Conservation (phyloP, 2,888 invertebrate genomes). For the Ochropleura leucogaster region DNA sequence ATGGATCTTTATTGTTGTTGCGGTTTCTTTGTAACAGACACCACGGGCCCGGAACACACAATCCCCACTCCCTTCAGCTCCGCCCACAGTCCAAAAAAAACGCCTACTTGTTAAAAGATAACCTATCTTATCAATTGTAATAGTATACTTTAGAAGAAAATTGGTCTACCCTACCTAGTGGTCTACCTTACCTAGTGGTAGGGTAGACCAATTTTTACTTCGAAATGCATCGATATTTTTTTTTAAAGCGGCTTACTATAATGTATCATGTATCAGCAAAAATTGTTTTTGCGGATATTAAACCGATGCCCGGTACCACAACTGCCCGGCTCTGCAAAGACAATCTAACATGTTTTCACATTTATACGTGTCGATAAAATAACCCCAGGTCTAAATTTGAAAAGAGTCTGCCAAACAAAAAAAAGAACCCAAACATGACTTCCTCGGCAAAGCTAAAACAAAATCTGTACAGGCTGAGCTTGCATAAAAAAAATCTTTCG, state of each 20-base stretch:
- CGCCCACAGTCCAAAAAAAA: too few relatives aligned
- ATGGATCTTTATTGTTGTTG: background rate
- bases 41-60: too few relatives aligned
- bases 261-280: too few relatives aligned
- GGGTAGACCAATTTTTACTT: too few relatives aligned
- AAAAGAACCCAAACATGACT: constrained; percentile 1
- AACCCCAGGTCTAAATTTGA: background rate
- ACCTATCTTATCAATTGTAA: background rate
- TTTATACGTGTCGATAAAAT: background rate
- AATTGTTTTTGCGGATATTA: background rate
- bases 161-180: too few relatives aligned
- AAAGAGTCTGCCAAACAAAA: background rate
- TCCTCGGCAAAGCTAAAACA: background rate
- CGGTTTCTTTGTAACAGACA: too few relatives aligned
- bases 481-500: constrained; percentile 47
- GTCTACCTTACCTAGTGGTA: too few relatives aligned
- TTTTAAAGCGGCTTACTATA: background rate
- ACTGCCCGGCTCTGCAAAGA: background rate
- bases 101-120: background rate
- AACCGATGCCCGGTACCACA: background rate
- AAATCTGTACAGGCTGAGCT: constrained; percentile 1
- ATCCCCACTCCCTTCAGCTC: too few relatives aligned
- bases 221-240: too few relatives aligned
- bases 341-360: background rate
- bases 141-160: background rate